Percentiles rank a stretch among this genome's conserved stretches.
Evolutionary conservation across 2,797 vertebrate genomes (phyloP).

Genomic region (Mareca penelope): DNA sequence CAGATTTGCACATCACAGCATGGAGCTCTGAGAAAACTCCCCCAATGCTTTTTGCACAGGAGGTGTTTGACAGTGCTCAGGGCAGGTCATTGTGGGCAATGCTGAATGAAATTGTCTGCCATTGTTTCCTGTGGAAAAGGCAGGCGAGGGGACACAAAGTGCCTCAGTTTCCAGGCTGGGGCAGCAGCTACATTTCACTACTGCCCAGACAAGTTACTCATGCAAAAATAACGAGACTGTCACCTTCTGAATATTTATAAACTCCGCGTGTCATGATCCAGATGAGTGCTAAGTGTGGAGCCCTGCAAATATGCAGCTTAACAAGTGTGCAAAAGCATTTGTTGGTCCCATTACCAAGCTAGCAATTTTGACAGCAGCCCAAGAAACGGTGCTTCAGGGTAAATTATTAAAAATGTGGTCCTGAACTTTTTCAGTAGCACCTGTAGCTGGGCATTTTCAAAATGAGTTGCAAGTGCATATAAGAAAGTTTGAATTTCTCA

Average conservation of each 20-base stretch:
- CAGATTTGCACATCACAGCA: not conserved
- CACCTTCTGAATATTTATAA: not conserved
- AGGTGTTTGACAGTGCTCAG: accelerated
- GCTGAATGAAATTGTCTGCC: not conserved
- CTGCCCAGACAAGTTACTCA: not conserved
- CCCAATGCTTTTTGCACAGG: not conserved
- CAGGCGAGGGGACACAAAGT: not conserved
- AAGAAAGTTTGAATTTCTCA: not conserved
- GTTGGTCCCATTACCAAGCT: not conserved
- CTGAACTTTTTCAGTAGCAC: not conserved
- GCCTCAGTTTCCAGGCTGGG: not conserved
- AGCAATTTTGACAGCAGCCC: not conserved
- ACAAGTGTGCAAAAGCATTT: not conserved
- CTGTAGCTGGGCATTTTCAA: not conserved
- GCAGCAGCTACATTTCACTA: not conserved
- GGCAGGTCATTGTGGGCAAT: accelerated
- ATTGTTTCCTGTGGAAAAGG: not conserved
- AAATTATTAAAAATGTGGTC: not conserved
- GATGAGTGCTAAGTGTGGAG: not conserved
- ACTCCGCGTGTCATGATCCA: not conserved
- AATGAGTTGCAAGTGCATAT: not conserved
- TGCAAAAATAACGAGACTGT: not conserved
- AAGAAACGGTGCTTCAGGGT: not conserved
- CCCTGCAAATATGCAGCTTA: not conserved
- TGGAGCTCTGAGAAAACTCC: not conserved